Percentiles rank a stretch among this genome's conserved stretches.
Evolutionary conservation across 2,797 vertebrate genomes (phyloP).

Genomic region (Neopelma chrysocephalum): DNA sequence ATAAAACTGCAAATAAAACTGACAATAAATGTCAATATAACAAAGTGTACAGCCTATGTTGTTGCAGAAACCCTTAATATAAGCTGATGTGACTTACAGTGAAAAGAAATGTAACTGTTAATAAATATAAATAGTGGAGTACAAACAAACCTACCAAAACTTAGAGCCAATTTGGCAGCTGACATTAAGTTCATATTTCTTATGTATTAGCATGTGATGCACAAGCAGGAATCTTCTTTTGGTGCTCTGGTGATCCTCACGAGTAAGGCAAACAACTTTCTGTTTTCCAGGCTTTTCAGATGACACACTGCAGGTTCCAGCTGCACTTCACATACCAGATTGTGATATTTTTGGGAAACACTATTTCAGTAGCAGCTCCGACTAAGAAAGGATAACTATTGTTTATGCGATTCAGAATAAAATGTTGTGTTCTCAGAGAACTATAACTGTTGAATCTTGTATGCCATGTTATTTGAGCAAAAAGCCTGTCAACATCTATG

Average conservation of each 20-base stretch:
- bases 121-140: not conserved
- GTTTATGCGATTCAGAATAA: not conserved
- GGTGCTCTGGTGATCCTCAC: not conserved
- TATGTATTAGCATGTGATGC: not conserved
- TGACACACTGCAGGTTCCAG: not conserved
- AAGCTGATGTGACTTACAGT: not conserved
- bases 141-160: not conserved
- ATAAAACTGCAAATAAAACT: constrained; percentile 32
- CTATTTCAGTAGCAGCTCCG: not conserved
- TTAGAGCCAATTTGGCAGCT: not conserved
- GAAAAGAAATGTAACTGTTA: not conserved
- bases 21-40: constrained; percentile 7
- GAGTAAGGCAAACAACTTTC: not conserved
- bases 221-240: not conserved
- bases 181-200: not conserved
- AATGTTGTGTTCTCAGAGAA: not conserved
- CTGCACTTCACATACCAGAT: not conserved
- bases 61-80: not conserved
- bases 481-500: not conserved
- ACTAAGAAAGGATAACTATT: not conserved
- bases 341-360: not conserved
- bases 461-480: not conserved
- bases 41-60: not conserved
- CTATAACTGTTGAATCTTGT: not conserved
- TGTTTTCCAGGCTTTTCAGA: not conserved